These are phyloP conservation scores for Bombyx mandarina DNA, from an alignment of 1,140 invertebrate species.

Conservation along the genomic window DNA sequence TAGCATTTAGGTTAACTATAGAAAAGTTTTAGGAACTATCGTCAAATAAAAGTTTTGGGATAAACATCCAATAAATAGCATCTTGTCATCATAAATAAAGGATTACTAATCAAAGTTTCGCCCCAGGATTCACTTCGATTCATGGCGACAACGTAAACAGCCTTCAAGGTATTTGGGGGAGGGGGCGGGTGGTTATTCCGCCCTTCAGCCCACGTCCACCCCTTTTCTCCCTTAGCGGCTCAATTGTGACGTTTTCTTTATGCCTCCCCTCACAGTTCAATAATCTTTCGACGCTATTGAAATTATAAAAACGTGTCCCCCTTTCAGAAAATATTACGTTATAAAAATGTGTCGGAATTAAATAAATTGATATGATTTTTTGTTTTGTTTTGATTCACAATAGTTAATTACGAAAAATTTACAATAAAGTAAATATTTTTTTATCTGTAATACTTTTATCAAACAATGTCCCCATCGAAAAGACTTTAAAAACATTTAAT, in stretches of 20 bases:
- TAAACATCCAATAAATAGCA: slow-evolving; percentile 12
- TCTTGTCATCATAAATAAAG: slow-evolving; percentile 32
- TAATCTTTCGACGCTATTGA: slow-evolving; percentile 27
- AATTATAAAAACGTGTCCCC: too few relatives aligned
- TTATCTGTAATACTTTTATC: too few relatives aligned
- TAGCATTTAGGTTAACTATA: not conserved
- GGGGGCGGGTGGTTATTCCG: slow-evolving; percentile 19
- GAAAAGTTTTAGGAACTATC: not conserved
- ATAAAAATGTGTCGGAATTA: too few relatives aligned
- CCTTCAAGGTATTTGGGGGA: slow-evolving; percentile 11
- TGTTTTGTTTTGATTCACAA: too few relatives aligned
- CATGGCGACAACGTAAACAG: slow-evolving; percentile 48
- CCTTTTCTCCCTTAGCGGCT: slow-evolving; percentile 18
- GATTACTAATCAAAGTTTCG: slow-evolving; percentile 51
- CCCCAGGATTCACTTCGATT: slow-evolving; percentile 35
- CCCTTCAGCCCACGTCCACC: slow-evolving; percentile 7
- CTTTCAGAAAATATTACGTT: too few relatives aligned
- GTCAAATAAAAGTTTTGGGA: slow-evolving; percentile 8
- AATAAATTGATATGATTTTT: too few relatives aligned
- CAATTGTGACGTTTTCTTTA: slow-evolving; percentile 58
- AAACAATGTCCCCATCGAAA: too few relatives aligned
- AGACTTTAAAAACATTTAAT: too few relatives aligned
- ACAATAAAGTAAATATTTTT: too few relatives aligned
- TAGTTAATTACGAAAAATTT: too few relatives aligned
- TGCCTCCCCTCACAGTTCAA: slow-evolving; percentile 43